phyloP scores from a whole-genome alignment of 2,888 invertebrate species.

The Metallyticus violacea region DNA sequence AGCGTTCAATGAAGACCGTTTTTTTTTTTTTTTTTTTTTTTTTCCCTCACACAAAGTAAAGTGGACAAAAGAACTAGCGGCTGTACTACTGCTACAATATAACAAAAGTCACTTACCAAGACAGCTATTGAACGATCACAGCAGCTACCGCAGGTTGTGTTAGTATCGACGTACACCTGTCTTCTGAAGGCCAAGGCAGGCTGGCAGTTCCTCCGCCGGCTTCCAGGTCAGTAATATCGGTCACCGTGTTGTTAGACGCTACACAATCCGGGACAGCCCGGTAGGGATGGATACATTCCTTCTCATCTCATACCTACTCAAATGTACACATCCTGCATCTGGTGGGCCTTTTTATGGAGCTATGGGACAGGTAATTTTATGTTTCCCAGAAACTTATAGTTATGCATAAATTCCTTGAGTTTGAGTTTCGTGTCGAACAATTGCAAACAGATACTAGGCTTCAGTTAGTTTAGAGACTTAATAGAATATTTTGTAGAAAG shows the following conservation, averaged over 20 bases:
- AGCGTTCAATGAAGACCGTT: neutral
- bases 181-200: neutral
- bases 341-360: neutral
- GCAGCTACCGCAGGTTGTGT: neutral
- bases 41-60: neutral
- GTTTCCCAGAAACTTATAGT: neutral
- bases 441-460: no score
- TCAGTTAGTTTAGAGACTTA: no score
- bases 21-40: no score
- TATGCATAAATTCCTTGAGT: neutral
- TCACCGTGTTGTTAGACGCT: constrained; percentile 3
- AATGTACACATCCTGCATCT: neutral
- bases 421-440: neutral
- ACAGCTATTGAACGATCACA: neutral
- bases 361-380: neutral
- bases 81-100: neutral
- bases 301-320: neutral
- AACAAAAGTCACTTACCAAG: neutral
- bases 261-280: neutral
- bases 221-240: constrained; percentile 29
- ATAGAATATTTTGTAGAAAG: no score
- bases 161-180: neutral
- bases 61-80: no score
- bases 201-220: neutral
- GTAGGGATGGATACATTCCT: neutral